Base-by-base conservation (phyloP, 2,888 invertebrate species). In the Cryptus viduatorius region DNA sequence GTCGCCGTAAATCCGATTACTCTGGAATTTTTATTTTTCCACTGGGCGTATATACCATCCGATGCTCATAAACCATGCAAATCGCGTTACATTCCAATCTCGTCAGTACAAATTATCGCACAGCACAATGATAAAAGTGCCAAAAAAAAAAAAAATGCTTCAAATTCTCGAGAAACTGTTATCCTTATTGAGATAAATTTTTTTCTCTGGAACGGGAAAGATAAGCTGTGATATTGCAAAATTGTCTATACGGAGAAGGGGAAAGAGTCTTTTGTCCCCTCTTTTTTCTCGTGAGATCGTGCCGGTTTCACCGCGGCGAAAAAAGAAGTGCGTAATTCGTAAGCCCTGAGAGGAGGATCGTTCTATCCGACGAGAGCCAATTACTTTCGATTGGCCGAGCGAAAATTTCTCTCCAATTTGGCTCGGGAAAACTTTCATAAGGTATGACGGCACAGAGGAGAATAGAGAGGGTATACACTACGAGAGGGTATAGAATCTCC, bases 371-470 rank as follows among this genome's bases (percentile, higher is more conserved):
- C 79, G 76, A 68, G 48, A 72, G 82, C 82, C 86, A 86, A 86
- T 86, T 86, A 86, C 86, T 86, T 84, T 80, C 84, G 86, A 86
- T 86, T 84, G 83, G 82, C 76, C 82, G 82, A 77, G 76, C 82
- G 79, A 53, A 76, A 78, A 84, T 80, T 84, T 86, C 81, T 79
- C 82, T 73, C 84, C 84, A 86, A 86, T 86, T 86, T 84, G 83
- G 83, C 53, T 79, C 76, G 48, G 75, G 75, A 83, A 37, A 37
- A 86, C 80, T 84, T 86, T 84, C 75, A 83, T 80, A 78, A 84
- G 80, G 75, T 69, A 83, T 61, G 71, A 76, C 71, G 31, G 61
- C 56, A 71, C 75, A 80, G 53, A 16, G 64, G 79, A 10, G 48
- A 42, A 53, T 68, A 29, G 59, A 37, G 64, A 71, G 64, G 65